phyloP scores from a whole-genome alignment of 2,113 vertebrate genomes.

The Ceyx cyanopectus region DNA sequence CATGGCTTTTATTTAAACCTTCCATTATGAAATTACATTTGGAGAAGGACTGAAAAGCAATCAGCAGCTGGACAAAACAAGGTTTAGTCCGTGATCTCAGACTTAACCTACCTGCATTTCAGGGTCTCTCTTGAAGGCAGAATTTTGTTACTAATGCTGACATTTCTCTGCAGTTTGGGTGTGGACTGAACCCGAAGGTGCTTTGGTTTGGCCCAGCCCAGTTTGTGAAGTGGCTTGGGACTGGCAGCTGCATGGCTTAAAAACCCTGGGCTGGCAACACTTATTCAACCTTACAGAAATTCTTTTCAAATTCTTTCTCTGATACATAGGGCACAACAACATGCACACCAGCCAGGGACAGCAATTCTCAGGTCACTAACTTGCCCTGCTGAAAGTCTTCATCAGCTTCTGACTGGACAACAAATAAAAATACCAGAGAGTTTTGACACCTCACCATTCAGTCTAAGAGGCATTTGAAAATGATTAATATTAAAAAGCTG shows the following conservation, averaged over 20 bases:
- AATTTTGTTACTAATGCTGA: neutral
- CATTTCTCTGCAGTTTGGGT: conserved; percentile 9
- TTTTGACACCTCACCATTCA: neutral
- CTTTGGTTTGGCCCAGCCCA: neutral
- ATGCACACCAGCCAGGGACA: neutral
- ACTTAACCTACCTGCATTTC: neutral
- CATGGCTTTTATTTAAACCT: neutral
- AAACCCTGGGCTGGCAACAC: neutral
- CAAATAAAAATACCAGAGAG: neutral
- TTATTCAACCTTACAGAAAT: rapidly evolving
- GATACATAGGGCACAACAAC: neutral
- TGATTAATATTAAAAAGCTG: neutral
- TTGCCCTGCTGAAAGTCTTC: neutral
- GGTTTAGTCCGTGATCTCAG: neutral
- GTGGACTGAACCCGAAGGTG: neutral
- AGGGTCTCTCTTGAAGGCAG: neutral
- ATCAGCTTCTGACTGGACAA: neutral
- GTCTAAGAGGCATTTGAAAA: neutral
- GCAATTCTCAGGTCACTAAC: rapidly evolving
- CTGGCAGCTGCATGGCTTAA: neutral
- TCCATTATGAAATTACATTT: neutral
- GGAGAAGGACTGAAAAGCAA: neutral
- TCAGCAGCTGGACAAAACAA: neutral
- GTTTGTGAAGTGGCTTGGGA: neutral
- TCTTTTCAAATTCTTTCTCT: neutral